A percentile compares a stretch with the other conserved stretches of the same genome.
Evolutionary conservation across 2,888 invertebrate species (phyloP).

Genomic region (Ophion slaviceki): DNA sequence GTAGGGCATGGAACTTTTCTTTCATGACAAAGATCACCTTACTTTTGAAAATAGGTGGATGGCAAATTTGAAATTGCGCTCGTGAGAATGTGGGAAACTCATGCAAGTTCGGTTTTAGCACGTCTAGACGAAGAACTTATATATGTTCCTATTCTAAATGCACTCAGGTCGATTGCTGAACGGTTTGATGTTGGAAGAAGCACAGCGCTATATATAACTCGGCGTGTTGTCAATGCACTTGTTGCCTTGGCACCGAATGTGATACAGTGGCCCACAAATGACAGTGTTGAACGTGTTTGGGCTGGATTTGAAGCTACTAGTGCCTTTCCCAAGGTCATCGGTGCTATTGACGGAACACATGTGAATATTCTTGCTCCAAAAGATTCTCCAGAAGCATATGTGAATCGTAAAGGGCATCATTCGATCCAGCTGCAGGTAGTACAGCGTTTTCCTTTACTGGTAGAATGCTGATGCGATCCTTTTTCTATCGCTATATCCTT

Average conservation of each 20-base stretch:
- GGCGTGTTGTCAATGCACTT: constrained; percentile 60
- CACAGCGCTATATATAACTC: constrained; percentile 63
- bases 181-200: constrained; percentile 67
- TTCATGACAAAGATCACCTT: constrained; percentile 14
- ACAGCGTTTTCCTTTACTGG: constrained; percentile 20
- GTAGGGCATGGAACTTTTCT: constrained; percentile 24
- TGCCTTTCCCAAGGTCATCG: constrained; percentile 48
- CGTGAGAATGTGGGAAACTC: constrained; percentile 22
- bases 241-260: constrained; percentile 53
- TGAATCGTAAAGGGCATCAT: constrained; percentile 64
- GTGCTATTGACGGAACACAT: constrained; percentile 68
- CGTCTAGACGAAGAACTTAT: constrained; percentile 29
- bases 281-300: constrained; percentile 2
- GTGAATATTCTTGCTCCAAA: constrained; percentile 49
- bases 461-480: constrained; percentile 21
- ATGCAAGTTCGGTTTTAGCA: constrained; percentile 20
- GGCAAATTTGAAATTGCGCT: constrained; percentile 19
- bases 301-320: constrained; percentile 31
- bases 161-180: constrained; percentile 66
- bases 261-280: constrained; percentile 68
- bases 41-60: constrained; percentile 24
- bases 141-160: constrained; percentile 15
- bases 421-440: constrained; percentile 66
- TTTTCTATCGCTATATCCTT: constrained; percentile 19
- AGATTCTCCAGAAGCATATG: constrained; percentile 46